Percentiles rank a stretch among this genome's conserved stretches.
phyloP scores from a whole-genome alignment of 2,113 vertebrate genomes.

The human region GRCh38 chr15:26078501-26079000 shows the following conservation, averaged over 20 bases:
- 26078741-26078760: neutral
- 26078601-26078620: neutral
- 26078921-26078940: neutral
- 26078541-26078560: neutral
- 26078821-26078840: too few relatives aligned
- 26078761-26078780: neutral
- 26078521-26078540: neutral
- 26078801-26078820: neutral
- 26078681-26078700: neutral
- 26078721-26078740: neutral
- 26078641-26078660: neutral
- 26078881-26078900: neutral
- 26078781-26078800: neutral
- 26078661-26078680: neutral
- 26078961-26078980: too few relatives aligned
- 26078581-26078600: neutral
- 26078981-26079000: too few relatives aligned
- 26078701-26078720: neutral
- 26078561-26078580: neutral
- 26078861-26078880: neutral
- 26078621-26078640: neutral
- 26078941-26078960: too few relatives aligned
- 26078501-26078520: neutral
- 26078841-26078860: neutral
- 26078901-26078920: neutral